A percentile compares a stretch with the other conserved stretches of the same genome.
Conservation (phyloP, 2,113 vertebrate species). For the Motacilla tschutschensis region DNA sequence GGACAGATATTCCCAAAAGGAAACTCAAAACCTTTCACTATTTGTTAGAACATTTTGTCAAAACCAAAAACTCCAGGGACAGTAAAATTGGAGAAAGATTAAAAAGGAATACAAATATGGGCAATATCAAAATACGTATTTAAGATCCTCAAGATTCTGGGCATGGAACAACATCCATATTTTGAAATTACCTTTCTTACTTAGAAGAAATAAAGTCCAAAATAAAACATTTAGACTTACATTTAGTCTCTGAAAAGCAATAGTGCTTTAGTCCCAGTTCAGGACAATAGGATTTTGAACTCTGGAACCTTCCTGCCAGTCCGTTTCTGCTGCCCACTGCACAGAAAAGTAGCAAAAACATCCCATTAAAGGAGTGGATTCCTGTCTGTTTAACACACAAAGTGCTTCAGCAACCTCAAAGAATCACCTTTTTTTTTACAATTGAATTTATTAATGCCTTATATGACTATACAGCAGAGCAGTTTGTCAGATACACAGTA, state of each 20-base stretch:
- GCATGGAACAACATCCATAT: accelerated
- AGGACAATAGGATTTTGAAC: background rate
- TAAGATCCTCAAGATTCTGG: background rate
- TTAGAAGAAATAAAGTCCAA: background rate
- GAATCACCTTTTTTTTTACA: constrained; percentile 49
- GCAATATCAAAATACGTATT: background rate
- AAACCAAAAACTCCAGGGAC: background rate
- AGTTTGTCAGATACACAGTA: constrained; percentile 57
- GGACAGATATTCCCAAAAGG: background rate
- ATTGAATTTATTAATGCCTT: constrained; percentile 75
- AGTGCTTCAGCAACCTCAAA: constrained; percentile 70
- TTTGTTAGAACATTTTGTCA: background rate
- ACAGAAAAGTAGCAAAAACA: background rate
- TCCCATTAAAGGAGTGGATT: background rate
- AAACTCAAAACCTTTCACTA: background rate
- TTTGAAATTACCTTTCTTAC: background rate
- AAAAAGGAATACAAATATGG: background rate
- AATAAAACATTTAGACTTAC: background rate
- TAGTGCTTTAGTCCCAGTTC: background rate
- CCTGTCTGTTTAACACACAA: constrained; percentile 35
- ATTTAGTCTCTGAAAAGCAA: background rate
- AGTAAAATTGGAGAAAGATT: background rate
- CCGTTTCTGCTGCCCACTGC: background rate
- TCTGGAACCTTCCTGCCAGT: background rate
- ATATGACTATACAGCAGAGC: constrained; percentile 56